These are phyloP conservation scores for Cordilura impudica DNA, from an alignment of 2,888 invertebrate species.

Conservation along the genomic window DNA sequence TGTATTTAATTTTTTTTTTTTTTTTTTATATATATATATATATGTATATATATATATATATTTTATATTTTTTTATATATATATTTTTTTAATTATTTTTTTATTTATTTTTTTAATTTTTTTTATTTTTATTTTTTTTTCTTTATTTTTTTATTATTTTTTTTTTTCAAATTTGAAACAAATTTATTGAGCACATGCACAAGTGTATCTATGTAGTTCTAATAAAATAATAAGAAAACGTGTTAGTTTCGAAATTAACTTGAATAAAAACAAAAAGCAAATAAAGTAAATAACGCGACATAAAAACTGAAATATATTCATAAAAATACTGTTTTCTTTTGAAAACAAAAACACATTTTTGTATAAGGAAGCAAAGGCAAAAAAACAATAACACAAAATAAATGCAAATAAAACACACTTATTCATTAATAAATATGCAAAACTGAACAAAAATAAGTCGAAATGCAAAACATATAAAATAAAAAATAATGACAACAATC, in stretches of 20 bases:
- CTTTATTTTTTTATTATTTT: too few species aligned
- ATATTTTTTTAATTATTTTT: too few species aligned
- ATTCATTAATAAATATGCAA: neutral
- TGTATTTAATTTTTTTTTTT: too few species aligned
- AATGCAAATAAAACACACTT: neutral
- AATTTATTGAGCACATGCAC: too few species aligned
- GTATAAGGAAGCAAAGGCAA: slow-evolving; percentile 28
- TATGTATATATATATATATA: too few species aligned
- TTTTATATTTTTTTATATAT: too few species aligned
- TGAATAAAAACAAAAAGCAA: slow-evolving; percentile 16
- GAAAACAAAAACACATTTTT: neutral
- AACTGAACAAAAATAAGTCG: neutral
- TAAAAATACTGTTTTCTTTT: neutral
- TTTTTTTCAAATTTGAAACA: too few species aligned
- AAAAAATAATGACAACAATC: neutral
- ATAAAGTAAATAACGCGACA: slow-evolving; percentile 20
- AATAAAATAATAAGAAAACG: slow-evolving; percentile 35
- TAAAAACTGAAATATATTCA: slow-evolving; percentile 24
- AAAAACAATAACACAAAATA: slow-evolving; percentile 2
- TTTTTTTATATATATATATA: too few species aligned
- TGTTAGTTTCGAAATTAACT: slow-evolving; percentile 40
- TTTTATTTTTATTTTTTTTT: too few species aligned
- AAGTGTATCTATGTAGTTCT: slow-evolving; percentile 28
- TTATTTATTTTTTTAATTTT: too few species aligned
- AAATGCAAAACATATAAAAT: neutral